Evolutionary conservation across 2,888 invertebrate species (phyloP), one percentile per base, ranked within the genome.

Genomic region (Drosophila ustulata): DNA sequence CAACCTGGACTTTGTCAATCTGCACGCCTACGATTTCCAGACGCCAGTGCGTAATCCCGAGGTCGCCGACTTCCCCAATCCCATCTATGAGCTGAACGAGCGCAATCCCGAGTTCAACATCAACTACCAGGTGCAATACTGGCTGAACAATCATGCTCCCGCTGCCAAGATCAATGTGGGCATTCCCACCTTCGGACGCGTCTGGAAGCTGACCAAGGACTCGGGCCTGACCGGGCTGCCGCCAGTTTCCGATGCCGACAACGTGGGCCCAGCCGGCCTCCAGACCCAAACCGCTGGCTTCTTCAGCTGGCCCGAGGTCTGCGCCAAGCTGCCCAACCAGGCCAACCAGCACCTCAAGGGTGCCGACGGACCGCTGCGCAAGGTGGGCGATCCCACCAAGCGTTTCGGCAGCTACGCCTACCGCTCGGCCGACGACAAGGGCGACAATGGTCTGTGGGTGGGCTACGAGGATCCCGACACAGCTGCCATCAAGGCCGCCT

Each of bases 391-490:
- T 90, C 96, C 96, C n/a, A 95, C 96, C 80, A 96, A 96, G 87
- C 95, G 96, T 80, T 96, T 95, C 74, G 96, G 97, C 58, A 95
- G 95, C 26, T 97, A 97, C 89, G 96, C 96, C 0, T 97, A 94
- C 93, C 95, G 95, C 70, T 92, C 95, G 0, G 95, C 96, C 59
- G 94, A 95, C 61, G 94, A 94, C 50, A 94, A 93, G 58, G 95
- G 94, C 1, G 94, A 94, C 23, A 94, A 94, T 11, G 97, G 97
- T 2, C 91, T 96, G 11, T 97, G 97, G 97, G 95, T 96, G 5
- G 95, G 95, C 61, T 97, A 96, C 91, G 97, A 97, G 88, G 97
- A 97, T 89, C 95, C 96, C 0, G 96, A 97, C 80, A 96, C 96
- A 0, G 96, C 96, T 55, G 96, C 95, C 41, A 95, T 95, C 88